Evolutionary conservation across 2,888 invertebrate genomes (phyloP).

Genomic region (Diarsia mendica): DNA sequence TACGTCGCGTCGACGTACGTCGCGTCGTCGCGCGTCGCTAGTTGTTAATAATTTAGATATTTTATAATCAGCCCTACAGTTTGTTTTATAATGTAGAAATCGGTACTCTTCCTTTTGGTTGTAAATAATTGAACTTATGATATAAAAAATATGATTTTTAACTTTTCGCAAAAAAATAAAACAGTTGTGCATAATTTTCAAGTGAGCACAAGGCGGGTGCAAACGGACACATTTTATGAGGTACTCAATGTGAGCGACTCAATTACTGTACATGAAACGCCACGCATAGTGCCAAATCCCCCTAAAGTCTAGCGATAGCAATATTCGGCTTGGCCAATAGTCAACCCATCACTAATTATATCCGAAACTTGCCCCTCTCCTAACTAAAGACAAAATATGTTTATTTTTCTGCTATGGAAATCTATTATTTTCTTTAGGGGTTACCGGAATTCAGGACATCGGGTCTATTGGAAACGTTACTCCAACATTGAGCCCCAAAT

Average conservation of each 20-base stretch:
- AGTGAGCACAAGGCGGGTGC: too few relatives aligned
- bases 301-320: not conserved
- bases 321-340: not conserved
- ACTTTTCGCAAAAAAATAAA: too few relatives aligned
- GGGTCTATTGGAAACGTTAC: not conserved
- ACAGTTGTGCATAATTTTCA: too few relatives aligned
- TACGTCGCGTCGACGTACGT: too few relatives aligned
- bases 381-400: not conserved
- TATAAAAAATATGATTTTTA: not conserved
- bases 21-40: too few relatives aligned
- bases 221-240: too few relatives aligned
- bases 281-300: not conserved
- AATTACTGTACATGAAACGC: not conserved
- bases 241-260: not conserved
- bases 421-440: not conserved
- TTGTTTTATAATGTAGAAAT: not conserved
- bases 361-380: not conserved
- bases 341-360: not conserved
- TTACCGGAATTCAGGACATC: not conserved
- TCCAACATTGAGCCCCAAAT: not conserved
- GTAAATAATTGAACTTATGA: not conserved
- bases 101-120: not conserved
- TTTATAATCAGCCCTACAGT: not conserved
- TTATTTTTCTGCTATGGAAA: not conserved
- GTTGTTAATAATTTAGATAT: not conserved